Evolutionary conservation across 2,113 vertebrate species (phyloP).

Genomic region (Ancistrus triradiatus): DNA sequence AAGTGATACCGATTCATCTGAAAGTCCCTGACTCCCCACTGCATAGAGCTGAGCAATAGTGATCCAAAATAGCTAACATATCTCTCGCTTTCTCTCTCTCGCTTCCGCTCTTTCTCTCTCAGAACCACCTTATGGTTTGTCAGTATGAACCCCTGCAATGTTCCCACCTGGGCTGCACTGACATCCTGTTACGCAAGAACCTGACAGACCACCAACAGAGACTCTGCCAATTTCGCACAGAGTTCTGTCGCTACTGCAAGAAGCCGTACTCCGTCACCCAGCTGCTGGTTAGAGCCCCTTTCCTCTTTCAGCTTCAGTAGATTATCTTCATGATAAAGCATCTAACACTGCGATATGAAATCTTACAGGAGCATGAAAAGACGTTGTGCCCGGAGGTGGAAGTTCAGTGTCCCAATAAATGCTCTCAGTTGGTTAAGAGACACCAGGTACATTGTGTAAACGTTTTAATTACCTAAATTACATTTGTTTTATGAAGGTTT

Average conservation of each 20-base stretch:
- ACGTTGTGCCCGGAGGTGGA: conserved; percentile 73
- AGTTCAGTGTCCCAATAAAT: conserved; percentile 75
- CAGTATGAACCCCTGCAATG: conserved; percentile 66
- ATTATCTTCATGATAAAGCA: background rate
- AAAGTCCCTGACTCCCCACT: background rate
- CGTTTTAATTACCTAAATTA: too few relatives aligned
- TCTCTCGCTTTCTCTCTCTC: background rate
- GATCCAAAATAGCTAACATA: background rate
- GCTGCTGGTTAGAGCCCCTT: conserved; percentile 64
- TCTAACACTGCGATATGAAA: background rate
- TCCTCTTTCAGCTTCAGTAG: background rate
- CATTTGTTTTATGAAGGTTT: too few relatives aligned
- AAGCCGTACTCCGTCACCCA: conserved; percentile 56
- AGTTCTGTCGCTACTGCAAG: conserved; percentile 73
- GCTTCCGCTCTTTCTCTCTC: background rate
- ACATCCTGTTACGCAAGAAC: conserved; percentile 67
- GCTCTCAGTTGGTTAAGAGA: conserved; percentile 68
- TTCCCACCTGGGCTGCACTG: conserved; percentile 67
- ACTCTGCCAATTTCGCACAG: conserved; percentile 68
- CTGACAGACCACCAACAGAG: conserved; percentile 66
- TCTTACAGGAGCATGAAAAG: conserved; percentile 70
- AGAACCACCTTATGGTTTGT: conserved; percentile 81
- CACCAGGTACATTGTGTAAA: too few relatives aligned
- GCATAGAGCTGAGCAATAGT: background rate
- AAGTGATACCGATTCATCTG: background rate